These are phyloP conservation scores for Chaetura pelagica DNA, from an alignment of 2,113 vertebrate species.

Conservation along the genomic window DNA sequence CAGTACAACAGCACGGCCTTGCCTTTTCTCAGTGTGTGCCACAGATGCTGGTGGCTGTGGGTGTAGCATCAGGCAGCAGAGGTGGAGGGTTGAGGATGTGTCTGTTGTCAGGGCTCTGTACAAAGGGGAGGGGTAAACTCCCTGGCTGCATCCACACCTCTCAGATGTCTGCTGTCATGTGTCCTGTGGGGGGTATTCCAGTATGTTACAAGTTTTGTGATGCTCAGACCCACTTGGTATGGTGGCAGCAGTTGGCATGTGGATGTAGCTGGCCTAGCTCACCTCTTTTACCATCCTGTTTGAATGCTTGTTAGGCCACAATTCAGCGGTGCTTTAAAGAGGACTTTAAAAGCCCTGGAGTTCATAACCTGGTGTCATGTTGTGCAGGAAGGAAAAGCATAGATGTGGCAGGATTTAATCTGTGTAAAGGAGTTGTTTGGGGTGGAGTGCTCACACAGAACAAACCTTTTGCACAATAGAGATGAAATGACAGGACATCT, in stretches of 20 bases:
- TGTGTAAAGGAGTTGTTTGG: fast-evolving
- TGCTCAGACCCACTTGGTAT: not conserved
- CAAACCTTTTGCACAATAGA: not conserved
- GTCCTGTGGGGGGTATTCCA: not conserved
- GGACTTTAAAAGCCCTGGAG: not conserved
- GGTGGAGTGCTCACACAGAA: not conserved
- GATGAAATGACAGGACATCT: not conserved
- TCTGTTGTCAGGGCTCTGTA: not conserved
- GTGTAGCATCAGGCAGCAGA: fast-evolving
- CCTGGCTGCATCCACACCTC: not conserved
- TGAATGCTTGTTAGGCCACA: not conserved
- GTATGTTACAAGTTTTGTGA: not conserved
- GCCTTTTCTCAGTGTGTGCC: not conserved
- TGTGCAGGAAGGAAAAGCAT: not conserved
- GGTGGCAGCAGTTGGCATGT: not conserved
- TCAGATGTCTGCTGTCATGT: fast-evolving
- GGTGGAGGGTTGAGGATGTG: not conserved
- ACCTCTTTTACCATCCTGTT: not conserved
- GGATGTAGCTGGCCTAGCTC: not conserved
- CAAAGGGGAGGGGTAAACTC: not conserved
- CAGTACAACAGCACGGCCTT: fast-evolving
- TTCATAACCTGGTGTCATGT: not conserved
- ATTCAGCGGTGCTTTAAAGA: not conserved
- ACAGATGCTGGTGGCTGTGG: not conserved
- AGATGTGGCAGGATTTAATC: not conserved